These are phyloP conservation scores for Leguminivora glycinivorella DNA, from an alignment of 1,140 invertebrate species.

Conservation along the genomic window DNA sequence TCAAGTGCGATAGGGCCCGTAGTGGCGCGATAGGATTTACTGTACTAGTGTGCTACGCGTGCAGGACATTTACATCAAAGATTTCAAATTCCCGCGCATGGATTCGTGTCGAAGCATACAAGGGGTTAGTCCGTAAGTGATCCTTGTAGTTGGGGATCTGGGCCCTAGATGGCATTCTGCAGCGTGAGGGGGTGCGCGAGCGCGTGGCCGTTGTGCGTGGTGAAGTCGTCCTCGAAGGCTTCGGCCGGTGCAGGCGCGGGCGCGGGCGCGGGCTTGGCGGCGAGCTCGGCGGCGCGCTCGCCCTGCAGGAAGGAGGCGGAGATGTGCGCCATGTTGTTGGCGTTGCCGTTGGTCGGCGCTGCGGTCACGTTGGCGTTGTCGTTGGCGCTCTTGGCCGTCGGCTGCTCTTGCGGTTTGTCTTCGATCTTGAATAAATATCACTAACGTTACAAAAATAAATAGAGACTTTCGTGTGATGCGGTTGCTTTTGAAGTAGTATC, in stretches of 20 bases:
- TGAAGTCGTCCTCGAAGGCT: slow-evolving; percentile 57
- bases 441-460: neutral
- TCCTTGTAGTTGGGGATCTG: neutral
- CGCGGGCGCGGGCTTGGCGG: slow-evolving; percentile 25
- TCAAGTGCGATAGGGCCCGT: too few species aligned
- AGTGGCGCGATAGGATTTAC: too few species aligned
- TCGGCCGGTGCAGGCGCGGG: slow-evolving; percentile 34
- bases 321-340: slow-evolving; percentile 45
- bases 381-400: slow-evolving; percentile 44
- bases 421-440: slow-evolving; percentile 47
- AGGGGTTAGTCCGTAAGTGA: too few species aligned
- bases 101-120: too few species aligned
- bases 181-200: slow-evolving; percentile 62
- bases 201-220: slow-evolving; percentile 64
- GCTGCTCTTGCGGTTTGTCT: slow-evolving; percentile 60
- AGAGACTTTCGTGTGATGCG: neutral
- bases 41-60: too few species aligned
- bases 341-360: slow-evolving; percentile 52
- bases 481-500: too few species aligned
- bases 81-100: too few species aligned
- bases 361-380: slow-evolving; percentile 56
- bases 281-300: slow-evolving; percentile 39
- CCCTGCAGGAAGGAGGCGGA: slow-evolving; percentile 34
- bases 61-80: too few species aligned
- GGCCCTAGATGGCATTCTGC: slow-evolving; percentile 65